Percentiles rank a stretch among this genome's conserved stretches.
Evolutionary conservation across 1,140 invertebrate genomes (phyloP).

Genomic region (Diabrotica undecimpunctata): DNA sequence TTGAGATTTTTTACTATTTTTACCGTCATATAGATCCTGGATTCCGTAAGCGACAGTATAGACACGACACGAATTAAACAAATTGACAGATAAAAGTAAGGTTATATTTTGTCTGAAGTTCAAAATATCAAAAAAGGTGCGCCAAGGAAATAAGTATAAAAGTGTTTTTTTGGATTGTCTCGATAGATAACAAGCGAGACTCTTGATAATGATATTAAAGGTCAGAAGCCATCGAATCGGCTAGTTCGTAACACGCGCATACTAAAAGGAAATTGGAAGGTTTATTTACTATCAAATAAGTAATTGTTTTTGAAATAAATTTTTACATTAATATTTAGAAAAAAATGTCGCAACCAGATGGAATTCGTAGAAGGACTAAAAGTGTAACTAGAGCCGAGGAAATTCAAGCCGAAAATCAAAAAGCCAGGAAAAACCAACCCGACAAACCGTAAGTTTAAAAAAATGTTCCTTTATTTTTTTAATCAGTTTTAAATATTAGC

Average conservation of each 20-base stretch:
- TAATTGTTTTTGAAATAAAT: neutral
- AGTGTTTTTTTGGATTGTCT: neutral
- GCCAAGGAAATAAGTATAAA: neutral
- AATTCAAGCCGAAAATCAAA: slow-evolving; percentile 74
- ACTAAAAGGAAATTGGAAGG: neutral
- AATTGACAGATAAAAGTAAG: too few species aligned
- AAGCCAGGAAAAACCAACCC: slow-evolving; percentile 73
- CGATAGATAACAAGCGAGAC: neutral
- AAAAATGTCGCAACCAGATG: slow-evolving; percentile 42
- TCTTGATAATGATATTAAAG: neutral
- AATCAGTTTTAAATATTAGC: neutral
- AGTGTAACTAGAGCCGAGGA: slow-evolving; percentile 85
- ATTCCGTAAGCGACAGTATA: too few species aligned
- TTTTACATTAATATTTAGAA: neutral
- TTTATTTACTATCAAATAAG: neutral
- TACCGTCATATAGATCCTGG: too few species aligned
- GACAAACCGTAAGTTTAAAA: slow-evolving; percentile 78
- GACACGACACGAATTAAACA: too few species aligned
- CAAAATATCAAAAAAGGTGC: neutral
- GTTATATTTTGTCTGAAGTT: neutral
- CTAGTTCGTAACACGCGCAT: neutral
- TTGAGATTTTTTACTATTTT: too few species aligned
- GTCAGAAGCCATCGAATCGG: neutral
- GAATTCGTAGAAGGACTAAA: slow-evolving; percentile 62
- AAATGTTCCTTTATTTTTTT: neutral